Conservation (phyloP, 2,113 vertebrate species). For the Tetrao urogallus region DNA sequence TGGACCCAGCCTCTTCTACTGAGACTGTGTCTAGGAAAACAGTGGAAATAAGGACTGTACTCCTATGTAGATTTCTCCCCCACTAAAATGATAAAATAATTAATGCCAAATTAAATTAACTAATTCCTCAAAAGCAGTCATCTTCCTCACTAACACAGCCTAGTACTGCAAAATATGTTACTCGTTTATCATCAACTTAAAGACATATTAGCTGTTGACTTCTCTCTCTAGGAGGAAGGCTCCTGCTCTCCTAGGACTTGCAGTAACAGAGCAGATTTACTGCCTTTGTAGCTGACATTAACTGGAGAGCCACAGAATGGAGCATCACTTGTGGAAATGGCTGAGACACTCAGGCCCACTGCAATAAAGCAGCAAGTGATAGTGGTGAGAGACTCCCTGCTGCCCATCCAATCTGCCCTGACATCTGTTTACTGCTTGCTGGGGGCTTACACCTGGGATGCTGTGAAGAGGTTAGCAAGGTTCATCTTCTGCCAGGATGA, state of each 20-base stretch:
- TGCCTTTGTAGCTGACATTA: neutral
- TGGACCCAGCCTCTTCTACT: neutral
- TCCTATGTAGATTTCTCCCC: accelerated
- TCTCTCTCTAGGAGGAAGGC: neutral
- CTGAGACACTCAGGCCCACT: neutral
- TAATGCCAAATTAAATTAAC: neutral
- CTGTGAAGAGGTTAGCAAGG: neutral
- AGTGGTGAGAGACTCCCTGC: neutral
- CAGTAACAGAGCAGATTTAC: neutral
- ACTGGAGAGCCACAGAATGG: neutral
- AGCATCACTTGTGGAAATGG: neutral
- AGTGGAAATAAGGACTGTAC: neutral
- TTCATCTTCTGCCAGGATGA: neutral
- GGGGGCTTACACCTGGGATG: neutral
- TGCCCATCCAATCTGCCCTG: no score
- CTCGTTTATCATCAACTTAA: neutral
- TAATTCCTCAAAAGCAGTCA: neutral
- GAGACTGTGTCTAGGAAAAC: neutral
- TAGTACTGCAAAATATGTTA: neutral
- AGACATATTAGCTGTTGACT: neutral
- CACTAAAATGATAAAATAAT: neutral
- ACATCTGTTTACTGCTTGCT: neutral
- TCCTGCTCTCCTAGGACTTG: neutral
- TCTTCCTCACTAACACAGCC: neutral
- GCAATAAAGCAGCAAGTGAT: neutral